A percentile compares a stretch with the other conserved stretches of the same genome.
phyloP scores from a whole-genome alignment of 2,113 vertebrate species.

The Hypocryptadius cinnamomeus region DNA sequence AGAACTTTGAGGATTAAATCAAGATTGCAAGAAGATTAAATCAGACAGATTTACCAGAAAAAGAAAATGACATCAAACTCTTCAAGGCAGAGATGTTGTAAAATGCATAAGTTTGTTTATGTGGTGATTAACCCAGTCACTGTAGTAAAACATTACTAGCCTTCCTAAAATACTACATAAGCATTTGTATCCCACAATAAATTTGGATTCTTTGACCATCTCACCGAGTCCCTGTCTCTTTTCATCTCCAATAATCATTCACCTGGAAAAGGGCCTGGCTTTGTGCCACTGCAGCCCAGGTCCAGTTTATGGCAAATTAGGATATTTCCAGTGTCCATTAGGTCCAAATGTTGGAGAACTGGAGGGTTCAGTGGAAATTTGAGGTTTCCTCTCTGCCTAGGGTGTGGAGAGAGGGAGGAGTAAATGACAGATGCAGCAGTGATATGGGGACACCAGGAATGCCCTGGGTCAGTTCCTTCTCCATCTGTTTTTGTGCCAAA shows the following conservation, averaged over 20 bases:
- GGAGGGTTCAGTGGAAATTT: not conserved
- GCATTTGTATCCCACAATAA: not conserved
- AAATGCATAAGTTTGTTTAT: not conserved
- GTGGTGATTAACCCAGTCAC: not conserved
- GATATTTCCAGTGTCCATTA: not conserved
- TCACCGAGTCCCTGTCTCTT: not conserved
- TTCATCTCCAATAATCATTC: not conserved
- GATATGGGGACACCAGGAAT: not conserved
- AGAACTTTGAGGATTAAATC: not conserved
- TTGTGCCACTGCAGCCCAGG: not conserved
- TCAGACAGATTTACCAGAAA: not conserved
- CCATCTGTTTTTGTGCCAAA: not conserved
- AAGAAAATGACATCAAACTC: not conserved
- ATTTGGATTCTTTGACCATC: not conserved
- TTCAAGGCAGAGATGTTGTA: not conserved
- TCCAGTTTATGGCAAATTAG: not conserved
- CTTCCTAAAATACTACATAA: not conserved
- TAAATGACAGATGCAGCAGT: not conserved
- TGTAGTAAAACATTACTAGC: not conserved
- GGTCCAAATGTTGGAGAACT: not conserved
- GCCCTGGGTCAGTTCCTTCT: not conserved
- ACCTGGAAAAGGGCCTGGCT: not conserved
- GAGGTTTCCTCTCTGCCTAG: not conserved
- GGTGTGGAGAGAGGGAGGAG: not conserved
- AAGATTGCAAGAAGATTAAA: not conserved